A percentile compares a stretch with the other conserved stretches of the same genome.
These are phyloP conservation scores for Amiota mariae DNA, from an alignment of 2,888 invertebrate species.

Conservation along the genomic window DNA sequence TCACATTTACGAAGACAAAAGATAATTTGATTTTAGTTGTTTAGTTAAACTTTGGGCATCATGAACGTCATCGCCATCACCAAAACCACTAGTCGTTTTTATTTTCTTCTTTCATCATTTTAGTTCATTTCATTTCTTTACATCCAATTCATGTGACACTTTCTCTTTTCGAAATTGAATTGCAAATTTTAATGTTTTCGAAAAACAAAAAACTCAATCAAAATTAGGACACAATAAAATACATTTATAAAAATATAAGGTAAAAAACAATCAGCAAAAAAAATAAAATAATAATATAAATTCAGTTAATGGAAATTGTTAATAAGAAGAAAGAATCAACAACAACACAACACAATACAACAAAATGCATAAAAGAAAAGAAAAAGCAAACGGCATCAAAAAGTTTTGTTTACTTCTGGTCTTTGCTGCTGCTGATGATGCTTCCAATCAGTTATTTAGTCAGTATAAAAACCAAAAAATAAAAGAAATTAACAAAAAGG, in stretches of 20 bases:
- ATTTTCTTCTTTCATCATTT: not conserved
- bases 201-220: not conserved
- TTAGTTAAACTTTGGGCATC: not conserved
- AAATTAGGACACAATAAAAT: not conserved
- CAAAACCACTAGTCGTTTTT: not conserved
- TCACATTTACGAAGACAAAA: not conserved
- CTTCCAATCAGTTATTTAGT: too few relatives aligned
- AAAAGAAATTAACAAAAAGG: not conserved
- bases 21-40: not conserved
- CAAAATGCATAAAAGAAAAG: not conserved
- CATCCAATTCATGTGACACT: slow-evolving; percentile 5
- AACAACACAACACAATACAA: too few relatives aligned
- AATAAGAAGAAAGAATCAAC: not conserved
- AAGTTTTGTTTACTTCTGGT: slow-evolving; percentile 14
- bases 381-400: not conserved
- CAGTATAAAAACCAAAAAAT: too few relatives aligned
- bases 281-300: not conserved
- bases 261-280: not conserved
- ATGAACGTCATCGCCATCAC: not conserved
- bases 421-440: not conserved
- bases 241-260: not conserved
- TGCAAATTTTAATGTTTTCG: slow-evolving; percentile 5
- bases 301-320: not conserved
- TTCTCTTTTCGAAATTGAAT: slow-evolving; percentile 25
- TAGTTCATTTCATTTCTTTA: not conserved